Evolutionary conservation across 2,888 invertebrate genomes (phyloP).

Genomic region (Dasypolia templi): DNA sequence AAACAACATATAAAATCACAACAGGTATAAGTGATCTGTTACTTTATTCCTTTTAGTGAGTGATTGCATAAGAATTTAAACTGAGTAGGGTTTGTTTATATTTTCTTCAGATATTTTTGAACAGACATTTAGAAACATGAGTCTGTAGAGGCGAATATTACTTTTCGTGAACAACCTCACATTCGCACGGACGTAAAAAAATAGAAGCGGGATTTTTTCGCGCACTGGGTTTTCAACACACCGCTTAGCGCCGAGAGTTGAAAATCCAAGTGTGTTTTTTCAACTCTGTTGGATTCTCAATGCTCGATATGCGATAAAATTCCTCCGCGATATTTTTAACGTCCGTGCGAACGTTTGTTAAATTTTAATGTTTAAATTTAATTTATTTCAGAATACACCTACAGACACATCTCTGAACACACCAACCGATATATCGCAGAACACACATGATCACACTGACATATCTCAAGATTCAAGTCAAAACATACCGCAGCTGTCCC

Average conservation of each 20-base stretch:
- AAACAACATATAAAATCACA: too few species aligned
- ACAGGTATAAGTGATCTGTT: too few species aligned
- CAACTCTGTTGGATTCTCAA: too few species aligned
- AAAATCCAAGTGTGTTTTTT: too few species aligned
- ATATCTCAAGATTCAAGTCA: conserved; percentile 75
- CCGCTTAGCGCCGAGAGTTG: too few species aligned
- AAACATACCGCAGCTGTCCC: conserved; percentile 73
- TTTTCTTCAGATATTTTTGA: not conserved
- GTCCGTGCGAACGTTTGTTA: too few species aligned
- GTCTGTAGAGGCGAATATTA: not conserved
- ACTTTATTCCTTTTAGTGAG: not conserved
- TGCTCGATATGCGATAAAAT: too few species aligned
- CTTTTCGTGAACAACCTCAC: not conserved
- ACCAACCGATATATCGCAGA: conserved; percentile 72
- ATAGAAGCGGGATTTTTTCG: too few species aligned
- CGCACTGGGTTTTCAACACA: too few species aligned
- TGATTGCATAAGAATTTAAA: not conserved
- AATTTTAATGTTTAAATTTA: conserved; percentile 4
- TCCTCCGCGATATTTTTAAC: too few species aligned
- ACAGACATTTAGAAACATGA: not conserved
- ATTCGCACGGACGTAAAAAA: too few species aligned
- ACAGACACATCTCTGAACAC: conserved; percentile 26
- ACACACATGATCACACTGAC: conserved; percentile 69
- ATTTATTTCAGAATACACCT: conserved; percentile 42
- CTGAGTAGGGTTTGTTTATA: not conserved